These are phyloP conservation scores for Aplochiton taeniatus DNA, from an alignment of 2,797 vertebrate genomes.

Conservation along the genomic window DNA sequence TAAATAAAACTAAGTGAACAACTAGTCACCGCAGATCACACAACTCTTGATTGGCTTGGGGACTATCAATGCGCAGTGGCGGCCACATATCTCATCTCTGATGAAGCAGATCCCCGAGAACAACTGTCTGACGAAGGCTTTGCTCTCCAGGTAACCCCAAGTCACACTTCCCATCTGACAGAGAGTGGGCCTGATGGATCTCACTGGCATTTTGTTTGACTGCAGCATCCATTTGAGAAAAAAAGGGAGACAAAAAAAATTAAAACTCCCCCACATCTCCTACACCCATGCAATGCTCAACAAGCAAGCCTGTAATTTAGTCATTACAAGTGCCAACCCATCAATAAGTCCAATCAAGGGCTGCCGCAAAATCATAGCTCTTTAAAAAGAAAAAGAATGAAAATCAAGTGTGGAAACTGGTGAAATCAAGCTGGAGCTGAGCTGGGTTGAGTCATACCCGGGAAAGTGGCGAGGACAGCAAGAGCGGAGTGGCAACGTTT, in stretches of 20 bases:
- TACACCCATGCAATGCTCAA: constrained; percentile 23
- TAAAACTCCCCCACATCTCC: background rate
- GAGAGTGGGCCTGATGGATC: constrained; percentile 24
- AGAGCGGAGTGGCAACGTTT: too few relatives aligned
- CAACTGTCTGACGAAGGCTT: constrained; percentile 12
- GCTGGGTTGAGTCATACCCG: background rate
- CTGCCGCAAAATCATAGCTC: constrained; percentile 44
- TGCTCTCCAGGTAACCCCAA: constrained; percentile 28
- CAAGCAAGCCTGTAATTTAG: constrained; percentile 46
- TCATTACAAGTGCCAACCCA: constrained; percentile 42
- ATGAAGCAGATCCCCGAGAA: constrained; percentile 27
- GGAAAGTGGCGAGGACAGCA: constrained; percentile 2
- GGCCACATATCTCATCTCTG: too few relatives aligned
- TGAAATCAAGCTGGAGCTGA: constrained; percentile 29
- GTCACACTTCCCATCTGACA: constrained; percentile 52
- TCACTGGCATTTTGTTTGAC: constrained; percentile 16
- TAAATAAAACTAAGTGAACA: constrained; percentile 8
- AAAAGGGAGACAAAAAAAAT: too few relatives aligned
- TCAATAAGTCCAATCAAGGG: constrained; percentile 54
- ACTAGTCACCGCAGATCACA: constrained; percentile 13
- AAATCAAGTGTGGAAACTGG: constrained; percentile 32
- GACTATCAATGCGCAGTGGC: too few relatives aligned
- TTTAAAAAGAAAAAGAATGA: constrained; percentile 52
- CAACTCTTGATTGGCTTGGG: constrained; percentile 17
- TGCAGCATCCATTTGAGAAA: too few relatives aligned